phyloP scores from a whole-genome alignment of 92 coral and sea anemone genomes.

The Siderastrea siderea region DNA sequence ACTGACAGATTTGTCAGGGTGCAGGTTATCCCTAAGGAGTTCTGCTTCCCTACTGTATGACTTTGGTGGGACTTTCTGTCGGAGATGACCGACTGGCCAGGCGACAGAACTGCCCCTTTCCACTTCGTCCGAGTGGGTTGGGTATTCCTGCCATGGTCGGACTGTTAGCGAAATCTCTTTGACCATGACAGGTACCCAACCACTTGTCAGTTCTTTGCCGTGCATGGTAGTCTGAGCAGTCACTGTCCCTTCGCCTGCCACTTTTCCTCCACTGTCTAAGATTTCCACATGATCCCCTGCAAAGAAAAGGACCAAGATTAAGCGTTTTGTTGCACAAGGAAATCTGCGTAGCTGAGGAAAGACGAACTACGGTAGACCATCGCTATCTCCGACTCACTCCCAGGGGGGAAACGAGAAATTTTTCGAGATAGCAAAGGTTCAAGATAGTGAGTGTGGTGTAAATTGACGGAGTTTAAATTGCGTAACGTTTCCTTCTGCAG shows the following conservation, averaged over 20 bases:
- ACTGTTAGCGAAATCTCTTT: background rate
- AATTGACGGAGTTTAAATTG: too few species aligned
- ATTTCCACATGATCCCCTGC: background rate
- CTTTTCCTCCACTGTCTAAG: too few species aligned
- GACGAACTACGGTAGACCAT: too few species aligned
- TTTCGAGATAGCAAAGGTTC: too few species aligned
- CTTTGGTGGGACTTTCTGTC: background rate
- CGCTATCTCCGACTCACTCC: too few species aligned
- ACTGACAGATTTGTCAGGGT: background rate
- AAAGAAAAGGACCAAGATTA: background rate
- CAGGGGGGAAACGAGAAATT: too few species aligned
- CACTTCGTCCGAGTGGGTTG: conserved; percentile 1
- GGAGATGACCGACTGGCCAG: background rate
- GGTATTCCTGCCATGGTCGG: background rate
- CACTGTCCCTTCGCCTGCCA: background rate
- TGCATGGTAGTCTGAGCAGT: background rate
- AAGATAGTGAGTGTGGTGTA: too few species aligned
- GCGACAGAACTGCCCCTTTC: background rate
- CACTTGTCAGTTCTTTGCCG: background rate
- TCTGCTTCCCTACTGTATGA: background rate
- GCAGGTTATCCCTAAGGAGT: conserved; percentile 21
- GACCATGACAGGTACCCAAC: background rate
- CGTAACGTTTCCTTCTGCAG: too few species aligned
- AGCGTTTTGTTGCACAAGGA: too few species aligned
- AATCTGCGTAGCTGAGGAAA: too few species aligned